These are phyloP conservation scores for Argyresthia goedartella DNA, from an alignment of 2,888 invertebrate species.

Conservation along the genomic window DNA sequence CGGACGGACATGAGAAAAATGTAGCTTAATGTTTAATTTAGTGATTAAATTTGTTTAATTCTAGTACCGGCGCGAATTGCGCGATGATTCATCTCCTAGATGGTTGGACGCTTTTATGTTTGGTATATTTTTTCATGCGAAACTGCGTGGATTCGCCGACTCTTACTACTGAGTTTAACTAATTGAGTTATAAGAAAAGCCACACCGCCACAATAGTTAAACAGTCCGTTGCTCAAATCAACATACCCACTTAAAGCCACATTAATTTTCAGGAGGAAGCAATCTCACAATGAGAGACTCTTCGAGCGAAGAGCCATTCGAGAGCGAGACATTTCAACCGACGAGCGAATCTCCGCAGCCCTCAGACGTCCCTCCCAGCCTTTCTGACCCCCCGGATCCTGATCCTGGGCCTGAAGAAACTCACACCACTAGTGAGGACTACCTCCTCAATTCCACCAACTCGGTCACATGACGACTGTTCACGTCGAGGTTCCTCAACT, in stretches of 20 bases:
- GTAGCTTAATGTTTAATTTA: background rate
- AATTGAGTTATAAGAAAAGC: too few species aligned
- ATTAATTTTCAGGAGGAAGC: constrained; percentile 48
- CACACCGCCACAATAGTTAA: background rate
- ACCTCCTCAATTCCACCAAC: background rate
- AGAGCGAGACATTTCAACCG: background rate
- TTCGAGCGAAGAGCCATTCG: constrained; percentile 13
- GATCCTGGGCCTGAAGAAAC: constrained; percentile 9
- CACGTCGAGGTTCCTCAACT: background rate
- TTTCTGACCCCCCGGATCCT: constrained; percentile 7
- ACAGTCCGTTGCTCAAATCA: background rate
- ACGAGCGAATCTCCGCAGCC: background rate
- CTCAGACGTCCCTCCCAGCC: background rate
- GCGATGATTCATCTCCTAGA: too few species aligned
- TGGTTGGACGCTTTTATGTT: too few species aligned
- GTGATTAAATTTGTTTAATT: too few species aligned
- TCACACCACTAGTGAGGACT: constrained; percentile 17
- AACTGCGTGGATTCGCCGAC: too few species aligned
- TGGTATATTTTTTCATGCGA: too few species aligned
- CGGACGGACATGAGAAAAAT: background rate
- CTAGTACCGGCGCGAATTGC: too few species aligned
- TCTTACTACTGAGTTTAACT: too few species aligned
- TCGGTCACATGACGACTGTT: constrained; percentile 28
- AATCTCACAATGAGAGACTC: constrained; percentile 50
- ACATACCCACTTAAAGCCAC: background rate